Base-by-base conservation (phyloP, 1,140 invertebrate species). In the Dendrolimus kikuchii region DNA sequence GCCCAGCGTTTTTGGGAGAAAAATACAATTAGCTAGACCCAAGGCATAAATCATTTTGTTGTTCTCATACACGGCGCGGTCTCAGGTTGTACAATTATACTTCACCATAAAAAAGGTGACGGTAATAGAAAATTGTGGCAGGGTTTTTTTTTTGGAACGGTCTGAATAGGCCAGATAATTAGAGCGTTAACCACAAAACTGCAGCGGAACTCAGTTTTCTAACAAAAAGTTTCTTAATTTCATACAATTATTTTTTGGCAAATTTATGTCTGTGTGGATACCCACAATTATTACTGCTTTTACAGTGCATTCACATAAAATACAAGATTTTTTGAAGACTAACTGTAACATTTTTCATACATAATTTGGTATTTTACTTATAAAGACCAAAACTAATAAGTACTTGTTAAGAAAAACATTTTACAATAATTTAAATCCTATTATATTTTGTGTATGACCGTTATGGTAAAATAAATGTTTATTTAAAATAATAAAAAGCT, bases 11-110 rank as follows among this genome's bases (percentile, higher is more conserved):
- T 84, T 82, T 81, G 63, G 66, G 64, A 66, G 68, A 68, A 74
- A 79, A 81, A 82, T 74, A 85, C 77, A 85, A 85, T 85, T 81
- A 82, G 80, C 72, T 74, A 77, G 69, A 64, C 63, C 60, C 53
- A 56, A 57, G 41, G 40, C 60, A 65, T 85, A 81, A 82, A 82
- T 85, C 75, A 85, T 76, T 68, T 74, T 63, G 71, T 71, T 67
- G 62, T 64, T 66, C 64, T 68, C 23, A 61, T 59, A 60, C 60
- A 51, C 51, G 71, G 64, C 62, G 58, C 67, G 51, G 60, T 62
- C 68, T 71, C 76, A 74, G 79, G 71, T 80, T 80, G 77, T 71
- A 71, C 77, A 75, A 80, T 82, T 77, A 80, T 76, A 56, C 50
- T 64, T 62, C 62, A 50, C 55, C 51, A 54, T 57, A 67, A 67